Evolutionary conservation across 1,140 invertebrate species (phyloP), one percentile per base, ranked within the genome.

Genomic region (Chionoecetes opilio): DNA sequence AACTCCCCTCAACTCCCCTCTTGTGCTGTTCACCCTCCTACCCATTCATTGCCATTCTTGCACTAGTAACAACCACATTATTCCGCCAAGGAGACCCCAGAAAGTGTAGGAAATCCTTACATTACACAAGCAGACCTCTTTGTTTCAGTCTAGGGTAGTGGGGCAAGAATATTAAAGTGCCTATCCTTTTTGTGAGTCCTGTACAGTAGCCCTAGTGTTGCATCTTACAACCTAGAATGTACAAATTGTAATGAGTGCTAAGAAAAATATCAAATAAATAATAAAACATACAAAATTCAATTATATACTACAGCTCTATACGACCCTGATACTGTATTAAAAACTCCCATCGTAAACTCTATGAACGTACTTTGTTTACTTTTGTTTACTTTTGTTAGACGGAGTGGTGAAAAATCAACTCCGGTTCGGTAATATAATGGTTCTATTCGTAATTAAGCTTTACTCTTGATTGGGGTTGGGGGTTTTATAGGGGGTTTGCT

Each of bases 251-350:
- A 29, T 53, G 53, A 87, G 38, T 32, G 75, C 29, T 92, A 88
- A 92, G 75, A 95, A 46, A 82, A 75, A 95, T 93, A 93, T 95
- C 75, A 93, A 92, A 92, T 93, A 95, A 92, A 93, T 95, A 93
- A 95, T 87, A 95, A 95, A 95, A 95, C 84, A 95, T 93, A 95
- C 63, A 94, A 94, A 94, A 91, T 82, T 93, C 92, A 93, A 53
- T 89, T 82, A 93, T 93, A 93, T 46, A 63, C 63, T 95, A 95
- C 85, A 82, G 75, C 35, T 63, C 85, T 31, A 41, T 35, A n/a
- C 53, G 90, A 35, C 85, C 85, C 82, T 93, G 92, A 95, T 41
- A 93, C 38, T 32, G 29, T 63, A 88, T 63, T 82, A 93, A 75
- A 75, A 75, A 75, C 21, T 75, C 63, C 63, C 63, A 75, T n/a